These are phyloP conservation scores for Callospermophilus lateralis DNA, from an alignment of 2,113 vertebrate species.

Conservation along the genomic window DNA sequence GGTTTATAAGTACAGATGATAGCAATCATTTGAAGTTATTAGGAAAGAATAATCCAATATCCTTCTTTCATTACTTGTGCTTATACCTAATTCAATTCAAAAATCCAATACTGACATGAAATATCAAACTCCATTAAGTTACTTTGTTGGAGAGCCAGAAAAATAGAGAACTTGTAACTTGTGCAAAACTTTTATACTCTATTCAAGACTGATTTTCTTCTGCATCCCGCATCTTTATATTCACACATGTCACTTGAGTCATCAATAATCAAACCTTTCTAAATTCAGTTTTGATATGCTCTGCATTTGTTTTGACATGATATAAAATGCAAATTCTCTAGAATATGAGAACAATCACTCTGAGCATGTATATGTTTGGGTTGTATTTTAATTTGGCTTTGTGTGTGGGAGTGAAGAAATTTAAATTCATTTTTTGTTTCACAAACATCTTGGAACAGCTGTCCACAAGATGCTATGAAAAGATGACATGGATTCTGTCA, in stretches of 20 bases:
- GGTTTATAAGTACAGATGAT: neutral
- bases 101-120: constrained; percentile 34
- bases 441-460: constrained; percentile 34
- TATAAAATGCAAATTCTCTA: neutral
- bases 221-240: neutral
- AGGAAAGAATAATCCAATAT: constrained; percentile 28
- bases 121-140: constrained; percentile 35
- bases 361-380: neutral
- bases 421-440: constrained; percentile 27
- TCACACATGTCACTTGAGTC: constrained; percentile 24
- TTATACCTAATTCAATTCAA: constrained; percentile 44
- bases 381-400: constrained; percentile 46
- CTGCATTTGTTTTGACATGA: constrained; percentile 43
- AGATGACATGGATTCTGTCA: neutral
- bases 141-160: constrained; percentile 31
- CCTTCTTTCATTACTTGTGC: constrained; percentile 6
- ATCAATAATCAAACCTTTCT: constrained; percentile 42
- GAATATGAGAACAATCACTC: constrained; percentile 40
- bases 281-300: constrained; percentile 29
- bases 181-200: neutral
- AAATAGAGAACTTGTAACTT: neutral
- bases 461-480: neutral
- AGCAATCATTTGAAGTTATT: neutral
- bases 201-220: neutral
- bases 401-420: neutral